These are phyloP conservation scores for Cephus sareptanus DNA, from an alignment of 2,888 invertebrate species.

Conservation along the genomic window DNA sequence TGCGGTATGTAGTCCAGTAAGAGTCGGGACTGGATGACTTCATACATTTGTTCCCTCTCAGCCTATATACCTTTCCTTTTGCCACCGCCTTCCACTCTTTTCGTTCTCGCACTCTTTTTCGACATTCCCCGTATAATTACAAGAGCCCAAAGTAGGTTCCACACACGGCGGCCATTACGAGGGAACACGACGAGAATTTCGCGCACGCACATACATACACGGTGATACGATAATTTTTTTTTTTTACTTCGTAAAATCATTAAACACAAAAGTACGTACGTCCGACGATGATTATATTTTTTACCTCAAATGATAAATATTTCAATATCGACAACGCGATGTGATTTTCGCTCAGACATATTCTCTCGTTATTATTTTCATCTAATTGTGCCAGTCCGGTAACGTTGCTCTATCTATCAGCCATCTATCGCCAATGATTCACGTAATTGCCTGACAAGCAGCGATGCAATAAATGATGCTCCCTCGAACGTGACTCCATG, in stretches of 20 bases:
- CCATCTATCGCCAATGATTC: conserved; percentile 20
- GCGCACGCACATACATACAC: not conserved
- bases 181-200: not conserved
- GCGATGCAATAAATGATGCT: conserved; percentile 20
- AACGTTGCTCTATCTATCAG: not conserved
- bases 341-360: not conserved
- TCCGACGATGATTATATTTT: not conserved
- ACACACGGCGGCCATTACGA: not conserved
- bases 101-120: not conserved
- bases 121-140: conserved; percentile 4
- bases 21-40: conserved; percentile 18
- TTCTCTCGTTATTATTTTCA: not conserved
- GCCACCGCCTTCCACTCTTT: conserved; percentile 1
- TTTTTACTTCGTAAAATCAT: not conserved
- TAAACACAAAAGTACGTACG: not conserved
- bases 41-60: conserved; percentile 18
- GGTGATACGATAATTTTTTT: not conserved
- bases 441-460: conserved; percentile 15
- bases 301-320: not conserved
- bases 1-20: conserved; percentile 23
- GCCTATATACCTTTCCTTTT: conserved; percentile 19
- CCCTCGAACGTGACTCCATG: not conserved
- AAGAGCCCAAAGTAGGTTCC: not conserved
- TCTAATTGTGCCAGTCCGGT: not conserved
- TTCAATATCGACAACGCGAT: not conserved